These are phyloP conservation scores for Catocala fraxini DNA, from an alignment of 2,888 invertebrate species.

Conservation along the genomic window DNA sequence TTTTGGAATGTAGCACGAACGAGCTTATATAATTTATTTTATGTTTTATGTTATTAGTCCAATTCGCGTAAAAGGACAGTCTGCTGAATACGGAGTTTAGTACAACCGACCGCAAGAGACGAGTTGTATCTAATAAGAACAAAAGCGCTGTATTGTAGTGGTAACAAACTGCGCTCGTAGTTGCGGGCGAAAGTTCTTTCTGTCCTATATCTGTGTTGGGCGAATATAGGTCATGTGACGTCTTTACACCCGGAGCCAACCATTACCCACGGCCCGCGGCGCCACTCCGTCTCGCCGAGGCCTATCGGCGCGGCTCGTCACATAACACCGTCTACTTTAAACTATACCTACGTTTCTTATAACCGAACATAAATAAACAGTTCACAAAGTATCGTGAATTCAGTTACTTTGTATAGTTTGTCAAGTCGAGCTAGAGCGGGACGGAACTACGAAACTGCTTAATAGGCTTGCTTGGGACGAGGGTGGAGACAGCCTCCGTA, in stretches of 20 bases:
- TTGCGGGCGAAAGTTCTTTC: constrained; percentile 39
- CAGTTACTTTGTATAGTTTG: constrained; percentile 40
- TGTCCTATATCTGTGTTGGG: constrained; percentile 38
- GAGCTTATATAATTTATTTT: constrained; percentile 1
- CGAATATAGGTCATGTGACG: constrained; percentile 55
- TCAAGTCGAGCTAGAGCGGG: constrained; percentile 45
- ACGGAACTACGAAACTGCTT: constrained; percentile 51
- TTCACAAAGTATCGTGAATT: constrained; percentile 33
- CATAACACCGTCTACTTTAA: constrained; percentile 28
- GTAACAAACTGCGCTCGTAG: constrained; percentile 21
- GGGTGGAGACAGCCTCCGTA: constrained; percentile 77
- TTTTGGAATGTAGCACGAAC: background rate
- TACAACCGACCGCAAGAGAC: background rate
- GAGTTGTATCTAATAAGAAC: constrained; percentile 20
- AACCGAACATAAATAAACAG: constrained; percentile 36
- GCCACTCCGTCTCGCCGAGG: constrained; percentile 69
- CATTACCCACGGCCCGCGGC: constrained; percentile 48
- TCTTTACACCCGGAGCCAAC: constrained; percentile 48
- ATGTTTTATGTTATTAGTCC: background rate
- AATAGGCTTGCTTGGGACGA: constrained; percentile 55
- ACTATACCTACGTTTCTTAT: constrained; percentile 26
- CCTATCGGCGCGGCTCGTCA: constrained; percentile 32
- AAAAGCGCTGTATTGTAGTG: constrained; percentile 26
- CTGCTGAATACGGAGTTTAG: background rate
- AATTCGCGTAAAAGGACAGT: background rate